Evolutionary conservation across 2,888 invertebrate genomes (phyloP), one percentile per base, ranked within the genome.

Genomic region (Caenorhabditis japonica): DNA sequence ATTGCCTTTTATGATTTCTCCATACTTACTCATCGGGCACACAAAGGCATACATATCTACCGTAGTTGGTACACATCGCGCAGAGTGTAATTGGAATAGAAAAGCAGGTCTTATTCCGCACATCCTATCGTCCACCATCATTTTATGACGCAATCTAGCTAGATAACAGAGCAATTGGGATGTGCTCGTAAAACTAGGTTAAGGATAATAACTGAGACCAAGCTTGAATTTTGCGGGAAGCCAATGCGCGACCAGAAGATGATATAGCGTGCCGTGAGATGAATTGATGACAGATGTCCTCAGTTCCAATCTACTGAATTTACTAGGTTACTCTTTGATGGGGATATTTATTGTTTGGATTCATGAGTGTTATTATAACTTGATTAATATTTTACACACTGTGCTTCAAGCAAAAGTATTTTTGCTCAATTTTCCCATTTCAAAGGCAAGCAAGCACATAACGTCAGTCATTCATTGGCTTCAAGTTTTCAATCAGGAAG

Each of bases 261-360:
- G 49, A 51, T 58, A 56, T 66, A 44, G 72, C 60, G 73, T 73
- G 66, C 53, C 51, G 33, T 33, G 12, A 58, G 62, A 68, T 69
- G 68, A 52, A 74, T 74, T 74, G 27, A 44, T 74, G 74, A 69
- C 74, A 74, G 68, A 62, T 74, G 69, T 55, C 47, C 38, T 52
- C 52, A 36, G 46, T 36, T 56, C 56, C 43, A 36, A 56, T 21
- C 27, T 27, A 43, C 55, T 56, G 56, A 51, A 56, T 66, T 56
- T 19, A 17, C 47, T 5, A 53, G 41, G 34, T 56, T 55, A 36
- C 43, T 39, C 19, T 15, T 33, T 60, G 33, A 47, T 49, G 30
- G 49, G 38, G 49, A 51, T 60, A 51, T 59, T 25, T 49, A 58
- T 47, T 58, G 58, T 58, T 58, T n/a, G 47, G 58, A 58, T 56